Base-by-base conservation (phyloP, 1,140 invertebrate genomes). In the Phymorhynchus buccinoides region DNA sequence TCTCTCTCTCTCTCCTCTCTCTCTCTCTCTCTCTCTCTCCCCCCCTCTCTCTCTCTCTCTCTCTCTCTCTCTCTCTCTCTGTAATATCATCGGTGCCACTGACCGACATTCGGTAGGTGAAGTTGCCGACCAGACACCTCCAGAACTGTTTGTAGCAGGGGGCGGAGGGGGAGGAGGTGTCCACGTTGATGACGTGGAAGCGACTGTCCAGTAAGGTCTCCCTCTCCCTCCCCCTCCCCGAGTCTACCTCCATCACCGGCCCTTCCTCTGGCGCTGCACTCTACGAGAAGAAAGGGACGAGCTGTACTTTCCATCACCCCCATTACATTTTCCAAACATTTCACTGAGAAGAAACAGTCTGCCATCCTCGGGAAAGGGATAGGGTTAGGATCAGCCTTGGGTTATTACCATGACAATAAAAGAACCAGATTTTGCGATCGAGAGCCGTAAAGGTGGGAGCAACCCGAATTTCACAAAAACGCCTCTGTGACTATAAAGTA, bases 41-140 rank as follows among this genome's bases (percentile, higher is more conserved):
- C 42, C 30, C 9, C 48, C 78, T 80, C 9, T 48, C 44, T 48
- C 16, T 44, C 78, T 48, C 4, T 48, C 79, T 80, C 48, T 41
- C 42, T 35, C 79, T 41, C 42, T 62, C 56, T 62, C 56, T 62
- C 56, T 62, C 56, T 62, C 56, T 62, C 56, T 62, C 56, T 3
- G 0, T 9, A 18, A 18, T 48, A 48, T 6, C 7, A n/a, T n/a
- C n/a, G n/a, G n/a, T 12, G 1, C 37, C n/a, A 44, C 66, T 68
- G 27, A 83, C 81, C 44, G 86, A 75, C 71, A 86, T 75, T 12
- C 90, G 87, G 62, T 93, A 94, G 80, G 93, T 93, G 32, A 85
- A 81, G 82, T 91, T 89, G 16, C 90, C 91, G 12, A 88, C 77
- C 0, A 92, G 56, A 83, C 89, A 92, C 77, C 86, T 87, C 87